These are phyloP conservation scores for Bradypodion pumilum DNA, from an alignment of 2,797 vertebrate genomes.

Conservation along the genomic window DNA sequence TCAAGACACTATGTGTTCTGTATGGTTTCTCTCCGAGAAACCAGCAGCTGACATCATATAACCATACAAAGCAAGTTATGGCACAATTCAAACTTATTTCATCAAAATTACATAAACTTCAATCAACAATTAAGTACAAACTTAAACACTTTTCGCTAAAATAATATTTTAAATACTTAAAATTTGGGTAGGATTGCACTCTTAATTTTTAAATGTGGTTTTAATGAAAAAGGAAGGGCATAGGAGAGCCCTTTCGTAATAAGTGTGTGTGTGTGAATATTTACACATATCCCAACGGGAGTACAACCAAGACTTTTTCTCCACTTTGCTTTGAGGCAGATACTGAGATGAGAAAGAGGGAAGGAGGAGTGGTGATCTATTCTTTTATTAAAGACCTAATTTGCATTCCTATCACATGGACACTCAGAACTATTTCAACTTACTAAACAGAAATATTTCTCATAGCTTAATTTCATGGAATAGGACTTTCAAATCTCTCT, in stretches of 20 bases:
- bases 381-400: neutral
- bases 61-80: neutral
- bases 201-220: neutral
- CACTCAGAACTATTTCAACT: neutral
- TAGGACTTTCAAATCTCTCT: too few species aligned
- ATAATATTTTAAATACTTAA: too few species aligned
- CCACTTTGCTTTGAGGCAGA: neutral
- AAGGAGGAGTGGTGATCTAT: neutral
- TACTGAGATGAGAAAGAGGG: neutral
- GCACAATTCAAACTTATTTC: neutral
- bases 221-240: neutral
- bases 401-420: neutral
- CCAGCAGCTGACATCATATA: too few species aligned
- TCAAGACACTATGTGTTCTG: neutral
- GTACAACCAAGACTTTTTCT: neutral
- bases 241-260: neutral
- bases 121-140: neutral
- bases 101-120: neutral
- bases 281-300: neutral
- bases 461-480: neutral
- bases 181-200: too few species aligned
- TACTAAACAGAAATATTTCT: neutral
- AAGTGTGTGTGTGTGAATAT: neutral
- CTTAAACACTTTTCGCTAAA: too few species aligned
- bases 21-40: neutral